A percentile compares a stretch with the other conserved stretches of the same genome.
These are phyloP conservation scores for Plotosus lineatus DNA, from an alignment of 2,113 vertebrate genomes.

Conservation along the genomic window DNA sequence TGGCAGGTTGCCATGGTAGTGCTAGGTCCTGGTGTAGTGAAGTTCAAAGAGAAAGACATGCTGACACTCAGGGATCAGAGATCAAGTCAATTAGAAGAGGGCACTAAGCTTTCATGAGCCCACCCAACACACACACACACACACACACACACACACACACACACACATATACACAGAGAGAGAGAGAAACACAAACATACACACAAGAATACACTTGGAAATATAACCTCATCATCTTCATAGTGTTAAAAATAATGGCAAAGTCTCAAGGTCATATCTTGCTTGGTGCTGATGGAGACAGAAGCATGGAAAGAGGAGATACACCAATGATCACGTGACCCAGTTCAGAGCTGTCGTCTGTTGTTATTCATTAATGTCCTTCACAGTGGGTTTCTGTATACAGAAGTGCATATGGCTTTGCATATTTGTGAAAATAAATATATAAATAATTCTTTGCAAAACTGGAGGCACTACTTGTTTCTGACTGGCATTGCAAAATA, in stretches of 20 bases:
- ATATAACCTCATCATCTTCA: background rate
- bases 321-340: background rate
- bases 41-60: conserved; percentile 11
- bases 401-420: background rate
- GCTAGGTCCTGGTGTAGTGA: conserved; percentile 6
- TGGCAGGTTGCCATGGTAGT: conserved; percentile 42
- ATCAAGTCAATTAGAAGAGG: conserved; percentile 6
- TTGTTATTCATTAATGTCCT: background rate
- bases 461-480: background rate
- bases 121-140: conserved; percentile 2
- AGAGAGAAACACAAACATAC: background rate
- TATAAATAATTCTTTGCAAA: background rate
- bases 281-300: background rate
- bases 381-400: background rate
- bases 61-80: conserved; percentile 15
- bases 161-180: background rate
- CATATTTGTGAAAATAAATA: background rate
- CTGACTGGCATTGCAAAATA: background rate
- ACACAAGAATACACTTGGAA: background rate
- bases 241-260: background rate
- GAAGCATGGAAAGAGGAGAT: background rate
- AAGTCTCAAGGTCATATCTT: background rate
- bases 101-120: background rate
- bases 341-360: background rate
- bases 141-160: background rate